Percentiles rank a stretch among this genome's conserved stretches.
Evolutionary conservation across 2,888 invertebrate species (phyloP).

Genomic region (Empis livida): DNA sequence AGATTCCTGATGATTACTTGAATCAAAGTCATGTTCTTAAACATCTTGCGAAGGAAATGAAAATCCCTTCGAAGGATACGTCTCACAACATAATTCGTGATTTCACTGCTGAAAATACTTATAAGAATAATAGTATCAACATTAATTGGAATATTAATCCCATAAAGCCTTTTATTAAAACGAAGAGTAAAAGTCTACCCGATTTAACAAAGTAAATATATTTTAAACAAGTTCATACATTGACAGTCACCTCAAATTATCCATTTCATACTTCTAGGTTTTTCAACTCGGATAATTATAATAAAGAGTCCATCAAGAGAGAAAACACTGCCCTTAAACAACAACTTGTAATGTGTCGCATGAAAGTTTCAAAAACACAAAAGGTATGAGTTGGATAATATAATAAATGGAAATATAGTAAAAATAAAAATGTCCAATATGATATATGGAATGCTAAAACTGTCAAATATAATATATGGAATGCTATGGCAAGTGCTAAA

Average conservation of each 20-base stretch:
- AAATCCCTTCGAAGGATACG: conserved; percentile 18
- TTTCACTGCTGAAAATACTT: too few relatives aligned
- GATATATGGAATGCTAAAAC: too few relatives aligned
- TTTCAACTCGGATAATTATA: conserved; percentile 10
- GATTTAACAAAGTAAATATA: conserved; percentile 15
- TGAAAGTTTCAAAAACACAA: conserved; percentile 72
- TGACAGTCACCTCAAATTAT: too few relatives aligned
- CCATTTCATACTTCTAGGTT: conserved; percentile 7
- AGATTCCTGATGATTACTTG: conserved; percentile 73
- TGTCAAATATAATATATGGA: too few relatives aligned
- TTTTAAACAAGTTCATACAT: too few relatives aligned
- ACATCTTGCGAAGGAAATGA: conserved; percentile 67
- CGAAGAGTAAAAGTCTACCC: conserved; percentile 17
- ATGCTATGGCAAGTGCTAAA: too few relatives aligned
- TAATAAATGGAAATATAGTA: neutral
- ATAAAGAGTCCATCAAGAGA: conserved; percentile 11
- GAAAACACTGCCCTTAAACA: conserved; percentile 75
- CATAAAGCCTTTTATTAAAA: conserved; percentile 12
- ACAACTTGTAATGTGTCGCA: conserved; percentile 69
- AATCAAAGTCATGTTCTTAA: conserved; percentile 72
- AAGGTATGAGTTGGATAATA: conserved; percentile 55
- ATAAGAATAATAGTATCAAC: too few relatives aligned
- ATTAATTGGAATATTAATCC: conserved; percentile 2
- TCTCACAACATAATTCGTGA: neutral
- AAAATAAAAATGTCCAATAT: too few relatives aligned